Percentiles rank a stretch among this genome's conserved stretches.
These are phyloP conservation scores for Eubasilissa splendida DNA, from an alignment of 2,888 invertebrate species.

Conservation along the genomic window DNA sequence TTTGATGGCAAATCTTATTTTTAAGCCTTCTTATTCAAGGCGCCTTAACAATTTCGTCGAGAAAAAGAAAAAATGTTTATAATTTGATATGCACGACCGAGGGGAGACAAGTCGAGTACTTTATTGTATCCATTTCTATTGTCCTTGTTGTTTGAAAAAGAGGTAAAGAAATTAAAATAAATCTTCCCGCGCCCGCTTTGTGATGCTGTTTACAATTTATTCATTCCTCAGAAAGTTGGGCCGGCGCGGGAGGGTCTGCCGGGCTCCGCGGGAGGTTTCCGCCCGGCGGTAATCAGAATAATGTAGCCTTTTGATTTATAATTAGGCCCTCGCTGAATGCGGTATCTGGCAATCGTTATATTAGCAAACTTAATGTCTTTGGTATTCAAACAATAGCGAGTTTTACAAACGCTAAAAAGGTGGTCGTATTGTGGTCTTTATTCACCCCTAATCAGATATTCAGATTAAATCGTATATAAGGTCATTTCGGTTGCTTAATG, in stretches of 20 bases:
- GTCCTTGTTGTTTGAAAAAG: slow-evolving; percentile 53
- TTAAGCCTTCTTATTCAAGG: slow-evolving; percentile 3
- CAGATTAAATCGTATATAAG: slow-evolving; percentile 40
- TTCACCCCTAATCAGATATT: slow-evolving; percentile 37
- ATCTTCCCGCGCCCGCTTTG: slow-evolving; percentile 50
- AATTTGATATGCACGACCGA: slow-evolving; percentile 29
- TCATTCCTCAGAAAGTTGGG: slow-evolving; percentile 54
- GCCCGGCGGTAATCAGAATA: slow-evolving; percentile 43
- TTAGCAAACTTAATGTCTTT: slow-evolving; percentile 32
- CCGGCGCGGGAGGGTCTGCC: slow-evolving; percentile 38
- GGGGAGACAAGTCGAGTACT: slow-evolving; percentile 39
- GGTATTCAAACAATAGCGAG: slow-evolving; percentile 12
- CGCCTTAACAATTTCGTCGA: slow-evolving; percentile 6
- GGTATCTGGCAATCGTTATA: slow-evolving; percentile 36
- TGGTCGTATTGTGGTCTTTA: slow-evolving; percentile 26
- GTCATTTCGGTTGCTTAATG: slow-evolving; percentile 34
- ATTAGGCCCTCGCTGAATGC: slow-evolving; percentile 29
- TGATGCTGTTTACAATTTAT: slow-evolving; percentile 55
- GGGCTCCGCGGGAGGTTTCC: slow-evolving; percentile 15
- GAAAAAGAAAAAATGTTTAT: slow-evolving; percentile 20
- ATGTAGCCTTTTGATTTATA: slow-evolving; percentile 48
- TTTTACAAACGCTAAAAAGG: slow-evolving; percentile 34
- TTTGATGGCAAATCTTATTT: slow-evolving; percentile 17
- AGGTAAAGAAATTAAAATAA: slow-evolving; percentile 56
- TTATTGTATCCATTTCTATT: slow-evolving; percentile 50